Evolutionary conservation across 2,888 invertebrate genomes (phyloP).

Genomic region (Monopis laevigella): DNA sequence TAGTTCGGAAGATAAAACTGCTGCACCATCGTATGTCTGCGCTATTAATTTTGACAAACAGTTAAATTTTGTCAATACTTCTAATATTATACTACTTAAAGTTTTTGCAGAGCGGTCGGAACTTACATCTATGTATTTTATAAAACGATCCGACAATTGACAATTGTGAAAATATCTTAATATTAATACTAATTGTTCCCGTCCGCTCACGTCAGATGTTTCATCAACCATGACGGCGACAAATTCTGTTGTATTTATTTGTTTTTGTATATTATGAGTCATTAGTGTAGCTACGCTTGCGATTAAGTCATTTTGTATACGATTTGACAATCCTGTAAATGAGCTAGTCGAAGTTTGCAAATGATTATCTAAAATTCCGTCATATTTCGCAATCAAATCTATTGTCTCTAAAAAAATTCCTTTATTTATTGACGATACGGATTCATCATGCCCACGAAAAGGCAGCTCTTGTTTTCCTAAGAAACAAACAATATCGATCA

Average conservation of each 20-base stretch:
- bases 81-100: constrained; percentile 20
- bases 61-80: constrained; percentile 21
- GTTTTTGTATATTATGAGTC: constrained; percentile 22
- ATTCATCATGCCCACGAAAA: constrained; percentile 2
- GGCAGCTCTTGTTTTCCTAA: constrained; percentile 1
- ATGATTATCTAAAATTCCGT: constrained; percentile 21
- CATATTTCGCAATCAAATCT: constrained; percentile 3
- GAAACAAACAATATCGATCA: constrained; percentile 3
- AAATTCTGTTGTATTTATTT: constrained; percentile 22
- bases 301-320: constrained; percentile 27
- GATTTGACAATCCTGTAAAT: constrained; percentile 18
- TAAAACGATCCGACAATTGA: too few species aligned
- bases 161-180: too few species aligned
- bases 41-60: constrained; percentile 25
- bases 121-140: too few species aligned
- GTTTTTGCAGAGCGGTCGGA: constrained; percentile 21
- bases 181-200: constrained; percentile 26
- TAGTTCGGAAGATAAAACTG: constrained; percentile 24
- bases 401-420: not conserved
- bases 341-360: constrained; percentile 17
- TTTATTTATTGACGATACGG: not conserved
- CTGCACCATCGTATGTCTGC: constrained; percentile 28
- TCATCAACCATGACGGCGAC: constrained; percentile 27
- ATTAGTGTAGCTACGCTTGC: constrained; percentile 26
- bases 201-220: constrained; percentile 23